Conservation (phyloP, 1,140 invertebrate genomes). For the Bombus vancouverensis region DNA sequence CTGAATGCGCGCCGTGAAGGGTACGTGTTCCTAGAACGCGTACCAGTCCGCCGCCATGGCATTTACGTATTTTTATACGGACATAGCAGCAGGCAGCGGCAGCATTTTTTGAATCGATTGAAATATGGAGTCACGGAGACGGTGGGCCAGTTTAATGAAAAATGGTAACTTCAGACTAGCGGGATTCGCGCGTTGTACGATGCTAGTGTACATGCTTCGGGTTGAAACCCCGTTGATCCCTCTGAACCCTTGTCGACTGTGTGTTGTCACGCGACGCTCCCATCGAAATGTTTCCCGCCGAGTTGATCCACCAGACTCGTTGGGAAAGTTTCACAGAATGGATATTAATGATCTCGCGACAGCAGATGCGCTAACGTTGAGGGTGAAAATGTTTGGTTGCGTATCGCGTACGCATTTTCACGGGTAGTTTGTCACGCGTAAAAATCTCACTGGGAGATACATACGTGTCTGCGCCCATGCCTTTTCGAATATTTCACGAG, state of each 20-base stretch:
- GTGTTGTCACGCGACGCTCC: conserved; percentile 19
- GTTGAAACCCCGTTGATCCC: conserved; percentile 49
- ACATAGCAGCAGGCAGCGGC: conserved; percentile 2
- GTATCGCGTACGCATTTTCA: neutral
- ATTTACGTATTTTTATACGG: conserved; percentile 23
- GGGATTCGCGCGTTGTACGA: conserved; percentile 54
- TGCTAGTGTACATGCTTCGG: conserved; percentile 31
- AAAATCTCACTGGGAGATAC: neutral
- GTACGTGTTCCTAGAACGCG: neutral
- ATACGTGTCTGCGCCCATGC: neutral
- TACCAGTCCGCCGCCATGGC: neutral
- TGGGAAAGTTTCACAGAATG: conserved; percentile 17
- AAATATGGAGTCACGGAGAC: conserved; percentile 71
- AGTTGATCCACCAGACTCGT: conserved; percentile 12
- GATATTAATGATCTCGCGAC: conserved; percentile 33
- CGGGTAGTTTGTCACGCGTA: conserved; percentile 9
- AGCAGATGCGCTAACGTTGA: neutral
- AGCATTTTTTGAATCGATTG: conserved; percentile 74
- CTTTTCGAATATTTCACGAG: neutral
- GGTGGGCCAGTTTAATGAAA: conserved; percentile 72
- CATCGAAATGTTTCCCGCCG: conserved; percentile 30
- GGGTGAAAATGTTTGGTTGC: neutral
- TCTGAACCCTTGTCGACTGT: conserved; percentile 20
- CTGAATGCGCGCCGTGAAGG: neutral
- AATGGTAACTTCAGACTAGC: conserved; percentile 69